Conservation (phyloP, 2,797 vertebrate genomes). For the Melanotaenia nigrans region DNA sequence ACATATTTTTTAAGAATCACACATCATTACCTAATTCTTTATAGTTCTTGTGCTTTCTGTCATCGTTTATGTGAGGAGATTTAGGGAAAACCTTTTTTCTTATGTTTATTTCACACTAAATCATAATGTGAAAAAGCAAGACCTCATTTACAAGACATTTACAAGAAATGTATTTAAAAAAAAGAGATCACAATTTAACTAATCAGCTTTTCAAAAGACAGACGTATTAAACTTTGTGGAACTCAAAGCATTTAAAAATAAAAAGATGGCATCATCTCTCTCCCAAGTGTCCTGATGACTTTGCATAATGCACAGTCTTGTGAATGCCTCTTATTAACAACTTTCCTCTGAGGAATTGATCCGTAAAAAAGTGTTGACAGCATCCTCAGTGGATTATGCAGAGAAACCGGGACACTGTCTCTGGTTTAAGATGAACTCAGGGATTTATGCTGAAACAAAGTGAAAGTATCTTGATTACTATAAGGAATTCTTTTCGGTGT, state of each 20-base stretch:
- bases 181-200: background rate
- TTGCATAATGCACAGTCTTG: slow-evolving; percentile 8
- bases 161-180: background rate
- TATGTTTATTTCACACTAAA: background rate
- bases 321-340: slow-evolving; percentile 5
- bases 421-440: slow-evolving; percentile 12
- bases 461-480: slow-evolving; percentile 1
- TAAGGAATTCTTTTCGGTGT: background rate
- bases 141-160: background rate
- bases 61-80: no score
- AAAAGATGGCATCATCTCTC: background rate
- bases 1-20: background rate
- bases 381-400: slow-evolving; percentile 6
- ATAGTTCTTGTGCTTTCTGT: background rate
- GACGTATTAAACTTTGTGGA: background rate
- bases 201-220: background rate
- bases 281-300: slow-evolving; percentile 13
- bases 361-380: slow-evolving; percentile 14
- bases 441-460: slow-evolving; percentile 5
- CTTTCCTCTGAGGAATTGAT: slow-evolving; percentile 8
- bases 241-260: slow-evolving; percentile 6
- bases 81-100: background rate
- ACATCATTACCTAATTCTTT: background rate
- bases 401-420: slow-evolving; percentile 12
- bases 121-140: background rate